Percentiles rank a stretch among this genome's conserved stretches.
Evolutionary conservation across 35 echinoderm and acorn worm species (phyloP).

Genomic region (Lytechinus variegatus): DNA sequence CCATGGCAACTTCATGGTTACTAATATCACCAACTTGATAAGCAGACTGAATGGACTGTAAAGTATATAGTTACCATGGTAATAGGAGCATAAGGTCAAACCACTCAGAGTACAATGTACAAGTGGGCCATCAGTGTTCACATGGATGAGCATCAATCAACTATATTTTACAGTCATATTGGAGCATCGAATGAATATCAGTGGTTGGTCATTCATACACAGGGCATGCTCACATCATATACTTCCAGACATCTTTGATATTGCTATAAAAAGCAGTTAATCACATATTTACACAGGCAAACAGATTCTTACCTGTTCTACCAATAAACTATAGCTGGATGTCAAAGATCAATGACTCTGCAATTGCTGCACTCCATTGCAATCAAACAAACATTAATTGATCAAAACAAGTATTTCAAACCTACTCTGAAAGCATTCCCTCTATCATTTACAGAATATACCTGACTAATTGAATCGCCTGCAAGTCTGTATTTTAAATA

Average conservation of each 20-base stretch:
- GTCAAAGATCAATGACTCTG: neutral
- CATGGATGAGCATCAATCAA: neutral
- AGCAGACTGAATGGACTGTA: neutral
- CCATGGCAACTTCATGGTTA: neutral
- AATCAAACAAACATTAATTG: neutral
- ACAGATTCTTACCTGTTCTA: neutral
- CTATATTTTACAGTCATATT: neutral
- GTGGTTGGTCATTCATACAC: neutral
- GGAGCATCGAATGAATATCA: neutral
- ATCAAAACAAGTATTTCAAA: neutral
- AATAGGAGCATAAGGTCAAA: neutral
- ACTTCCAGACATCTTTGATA: too few relatives aligned
- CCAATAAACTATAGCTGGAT: neutral
- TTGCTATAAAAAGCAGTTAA: too few relatives aligned
- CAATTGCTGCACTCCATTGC: neutral
- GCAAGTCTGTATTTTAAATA: neutral
- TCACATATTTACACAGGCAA: too few relatives aligned
- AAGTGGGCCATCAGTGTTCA: neutral
- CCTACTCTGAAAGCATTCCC: neutral
- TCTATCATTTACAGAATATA: neutral
- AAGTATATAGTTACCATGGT: neutral
- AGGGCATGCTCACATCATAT: too few relatives aligned
- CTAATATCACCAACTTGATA: neutral
- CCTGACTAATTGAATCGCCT: neutral
- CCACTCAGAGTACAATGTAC: neutral